A percentile compares a stretch with the other conserved stretches of the same genome.
Evolutionary conservation across 2,888 invertebrate species (phyloP).

Genomic region (Drosophila paramelanica): DNA sequence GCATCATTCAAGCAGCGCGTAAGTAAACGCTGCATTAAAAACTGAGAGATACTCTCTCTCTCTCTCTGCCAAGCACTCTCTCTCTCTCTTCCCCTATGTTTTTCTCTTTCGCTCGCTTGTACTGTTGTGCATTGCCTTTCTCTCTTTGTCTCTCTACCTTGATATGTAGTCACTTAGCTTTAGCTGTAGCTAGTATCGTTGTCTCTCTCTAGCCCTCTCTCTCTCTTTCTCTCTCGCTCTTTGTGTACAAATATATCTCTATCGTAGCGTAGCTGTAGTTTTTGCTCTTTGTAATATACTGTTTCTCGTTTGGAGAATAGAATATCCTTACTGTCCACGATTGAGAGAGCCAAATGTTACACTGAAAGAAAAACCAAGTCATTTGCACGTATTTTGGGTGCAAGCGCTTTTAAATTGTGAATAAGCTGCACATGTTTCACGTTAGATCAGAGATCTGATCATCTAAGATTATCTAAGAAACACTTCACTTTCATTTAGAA

Average conservation of each 20-base stretch:
- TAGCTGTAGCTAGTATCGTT: slow-evolving; percentile 28
- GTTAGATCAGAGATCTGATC: too few relatives aligned
- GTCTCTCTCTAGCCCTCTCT: slow-evolving; percentile 12
- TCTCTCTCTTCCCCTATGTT: slow-evolving; percentile 7
- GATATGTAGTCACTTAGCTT: slow-evolving; percentile 27
- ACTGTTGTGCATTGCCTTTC: slow-evolving; percentile 31
- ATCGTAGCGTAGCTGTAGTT: neutral
- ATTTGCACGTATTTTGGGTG: too few relatives aligned
- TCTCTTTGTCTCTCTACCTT: slow-evolving; percentile 11
- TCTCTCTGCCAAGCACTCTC: neutral
- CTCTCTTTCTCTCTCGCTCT: neutral
- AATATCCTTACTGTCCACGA: neutral
- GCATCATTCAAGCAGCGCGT: slow-evolving; percentile 56
- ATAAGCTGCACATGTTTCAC: too few relatives aligned
- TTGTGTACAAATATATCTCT: neutral
- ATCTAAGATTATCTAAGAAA: too few relatives aligned
- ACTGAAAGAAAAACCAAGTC: too few relatives aligned
- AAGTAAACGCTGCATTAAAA: slow-evolving; percentile 55
- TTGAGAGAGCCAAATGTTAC: too few relatives aligned
- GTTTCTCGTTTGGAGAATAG: neutral
- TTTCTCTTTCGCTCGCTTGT: slow-evolving; percentile 12
- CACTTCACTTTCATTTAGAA: too few relatives aligned
- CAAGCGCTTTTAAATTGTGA: too few relatives aligned
- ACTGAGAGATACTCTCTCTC: slow-evolving; percentile 21
- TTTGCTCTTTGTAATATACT: neutral